Evolutionary conservation across 2,113 vertebrate genomes (phyloP).

Genomic region (Galbula dea): DNA sequence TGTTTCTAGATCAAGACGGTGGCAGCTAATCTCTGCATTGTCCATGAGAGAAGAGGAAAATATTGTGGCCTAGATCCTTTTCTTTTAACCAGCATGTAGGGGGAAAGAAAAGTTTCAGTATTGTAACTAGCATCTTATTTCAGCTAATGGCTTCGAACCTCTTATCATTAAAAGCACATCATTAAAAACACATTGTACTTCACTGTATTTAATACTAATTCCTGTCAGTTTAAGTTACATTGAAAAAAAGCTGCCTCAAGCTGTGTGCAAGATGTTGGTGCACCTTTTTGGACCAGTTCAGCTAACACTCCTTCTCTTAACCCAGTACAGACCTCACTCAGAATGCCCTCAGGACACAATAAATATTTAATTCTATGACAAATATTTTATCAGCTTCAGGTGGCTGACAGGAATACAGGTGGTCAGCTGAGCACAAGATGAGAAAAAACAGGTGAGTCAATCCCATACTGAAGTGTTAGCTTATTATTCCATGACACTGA

Average conservation of each 20-base stretch:
- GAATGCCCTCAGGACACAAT: background rate
- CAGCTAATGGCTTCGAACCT: background rate
- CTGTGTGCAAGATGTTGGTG: background rate
- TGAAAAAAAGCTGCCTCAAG: background rate
- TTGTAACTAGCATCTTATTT: background rate
- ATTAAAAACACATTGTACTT: background rate
- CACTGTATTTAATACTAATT: background rate
- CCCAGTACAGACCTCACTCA: background rate
- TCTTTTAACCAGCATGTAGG: background rate
- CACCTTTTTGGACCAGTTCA: background rate
- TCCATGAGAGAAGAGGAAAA: background rate
- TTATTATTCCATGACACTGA: background rate
- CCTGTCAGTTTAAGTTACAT: background rate
- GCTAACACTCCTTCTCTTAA: background rate
- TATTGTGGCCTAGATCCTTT: background rate
- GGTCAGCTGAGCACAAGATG: background rate
- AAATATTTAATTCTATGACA: constrained; percentile 23
- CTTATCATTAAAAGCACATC: background rate
- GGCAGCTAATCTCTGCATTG: background rate
- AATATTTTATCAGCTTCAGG: constrained; percentile 15
- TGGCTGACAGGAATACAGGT: background rate
- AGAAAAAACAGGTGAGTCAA: constrained; percentile 36
- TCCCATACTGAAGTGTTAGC: background rate
- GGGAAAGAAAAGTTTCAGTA: background rate
- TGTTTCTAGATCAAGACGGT: background rate